Conservation (phyloP, 2,113 vertebrate species). For the Holacanthus passer region DNA sequence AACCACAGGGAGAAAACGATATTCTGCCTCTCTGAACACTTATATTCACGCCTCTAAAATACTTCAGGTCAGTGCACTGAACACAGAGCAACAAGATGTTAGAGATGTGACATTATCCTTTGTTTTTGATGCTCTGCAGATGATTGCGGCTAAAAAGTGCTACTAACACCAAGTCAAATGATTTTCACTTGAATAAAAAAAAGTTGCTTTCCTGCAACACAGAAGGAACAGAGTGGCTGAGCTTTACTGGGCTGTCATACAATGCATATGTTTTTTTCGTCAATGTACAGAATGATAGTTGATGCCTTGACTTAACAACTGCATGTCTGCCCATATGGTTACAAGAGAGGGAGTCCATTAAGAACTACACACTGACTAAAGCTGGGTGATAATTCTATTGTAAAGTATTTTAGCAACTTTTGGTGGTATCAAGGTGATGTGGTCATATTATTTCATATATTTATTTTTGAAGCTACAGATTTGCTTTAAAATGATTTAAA, state of each 20-base stretch:
- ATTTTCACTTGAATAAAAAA: background rate
- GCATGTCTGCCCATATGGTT: background rate
- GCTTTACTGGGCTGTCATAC: too few species aligned
- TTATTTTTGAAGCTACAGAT: too few species aligned
- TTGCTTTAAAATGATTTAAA: background rate
- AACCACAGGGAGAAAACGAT: constrained; percentile 53
- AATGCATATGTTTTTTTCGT: background rate
- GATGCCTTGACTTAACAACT: background rate
- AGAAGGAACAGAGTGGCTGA: background rate
- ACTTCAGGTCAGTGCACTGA: background rate
- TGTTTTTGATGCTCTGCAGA: background rate
- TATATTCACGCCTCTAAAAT: constrained; percentile 16
- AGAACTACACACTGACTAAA: background rate
- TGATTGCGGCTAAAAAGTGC: background rate
- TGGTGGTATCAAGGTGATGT: background rate
- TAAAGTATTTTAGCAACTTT: background rate
- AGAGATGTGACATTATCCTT: background rate
- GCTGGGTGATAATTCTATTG: too few species aligned
- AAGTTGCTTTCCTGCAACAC: background rate
- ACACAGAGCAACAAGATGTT: background rate
- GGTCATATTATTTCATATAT: background rate
- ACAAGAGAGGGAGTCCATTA: background rate
- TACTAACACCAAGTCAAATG: background rate
- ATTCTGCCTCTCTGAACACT: constrained; percentile 27
- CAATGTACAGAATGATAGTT: background rate